Evolutionary conservation across 2,797 vertebrate genomes (phyloP).

Genomic region (Scolopax bukidnonensis): DNA sequence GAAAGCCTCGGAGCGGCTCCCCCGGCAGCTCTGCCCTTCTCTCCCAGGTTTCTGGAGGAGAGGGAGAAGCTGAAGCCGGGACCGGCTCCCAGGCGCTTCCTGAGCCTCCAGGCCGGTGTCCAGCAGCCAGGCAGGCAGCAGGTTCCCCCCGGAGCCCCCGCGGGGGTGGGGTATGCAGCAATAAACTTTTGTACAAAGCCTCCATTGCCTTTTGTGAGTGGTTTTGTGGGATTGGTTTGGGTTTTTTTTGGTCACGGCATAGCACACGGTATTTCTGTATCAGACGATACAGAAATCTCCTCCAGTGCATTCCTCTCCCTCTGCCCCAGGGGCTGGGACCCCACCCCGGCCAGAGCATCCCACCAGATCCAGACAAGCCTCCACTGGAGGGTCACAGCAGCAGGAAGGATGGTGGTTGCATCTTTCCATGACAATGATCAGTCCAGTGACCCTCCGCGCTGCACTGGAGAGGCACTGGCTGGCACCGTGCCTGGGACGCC

Average conservation of each 20-base stretch:
- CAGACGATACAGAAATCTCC: not conserved
- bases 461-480: not conserved
- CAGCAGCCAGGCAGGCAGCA: not conserved
- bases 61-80: not conserved
- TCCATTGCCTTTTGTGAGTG: not conserved
- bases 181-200: conserved; percentile 7
- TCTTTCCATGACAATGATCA: not conserved
- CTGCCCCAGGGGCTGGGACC: not conserved
- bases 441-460: not conserved
- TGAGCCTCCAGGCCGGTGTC: not conserved
- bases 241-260: not conserved
- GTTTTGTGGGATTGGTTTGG: too few relatives aligned
- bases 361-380: not conserved
- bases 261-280: not conserved
- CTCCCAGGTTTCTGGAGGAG: not conserved
- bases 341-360: not conserved
- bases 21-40: not conserved
- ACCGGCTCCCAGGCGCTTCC: not conserved
- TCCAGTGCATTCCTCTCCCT: not conserved
- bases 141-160: not conserved
- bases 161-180: not conserved
- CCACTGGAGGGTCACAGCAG: not conserved
- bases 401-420: not conserved
- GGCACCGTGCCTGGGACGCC: fast-evolving
- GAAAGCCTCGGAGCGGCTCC: not conserved